Evolutionary conservation across 2,797 vertebrate genomes (phyloP).

Genomic region (Xenops minutus): DNA sequence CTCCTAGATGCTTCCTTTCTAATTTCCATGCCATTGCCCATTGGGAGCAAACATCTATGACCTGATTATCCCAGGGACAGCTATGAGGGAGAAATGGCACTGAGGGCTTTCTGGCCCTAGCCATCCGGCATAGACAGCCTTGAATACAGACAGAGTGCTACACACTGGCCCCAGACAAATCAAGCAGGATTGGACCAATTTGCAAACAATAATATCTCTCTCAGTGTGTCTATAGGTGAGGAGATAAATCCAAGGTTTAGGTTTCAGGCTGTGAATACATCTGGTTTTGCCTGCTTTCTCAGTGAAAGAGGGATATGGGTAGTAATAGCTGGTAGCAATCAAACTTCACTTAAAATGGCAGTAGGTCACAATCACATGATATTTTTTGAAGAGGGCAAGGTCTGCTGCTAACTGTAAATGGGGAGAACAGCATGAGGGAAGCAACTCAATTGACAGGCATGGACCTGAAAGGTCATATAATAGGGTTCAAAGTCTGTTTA

Average conservation of each 20-base stretch:
- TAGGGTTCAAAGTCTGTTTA: constrained; percentile 48
- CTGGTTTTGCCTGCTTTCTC: background rate
- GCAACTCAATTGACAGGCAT: constrained; percentile 22
- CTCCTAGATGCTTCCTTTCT: background rate
- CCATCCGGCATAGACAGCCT: background rate
- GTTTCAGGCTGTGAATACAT: background rate
- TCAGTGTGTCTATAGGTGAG: background rate
- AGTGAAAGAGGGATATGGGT: background rate
- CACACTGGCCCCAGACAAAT: background rate
- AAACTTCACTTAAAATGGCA: background rate
- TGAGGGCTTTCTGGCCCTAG: background rate
- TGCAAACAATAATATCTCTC: background rate
- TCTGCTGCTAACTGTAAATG: constrained; percentile 32
- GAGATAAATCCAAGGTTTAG: background rate
- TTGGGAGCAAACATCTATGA: background rate
- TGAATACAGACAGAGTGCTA: background rate
- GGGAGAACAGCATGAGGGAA: constrained; percentile 17
- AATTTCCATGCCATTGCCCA: background rate
- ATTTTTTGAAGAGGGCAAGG: background rate
- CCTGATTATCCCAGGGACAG: background rate
- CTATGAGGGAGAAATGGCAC: background rate
- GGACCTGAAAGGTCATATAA: background rate
- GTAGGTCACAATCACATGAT: background rate
- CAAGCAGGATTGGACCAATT: background rate
- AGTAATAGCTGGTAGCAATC: background rate